Evolutionary conservation across 2,888 invertebrate genomes (phyloP).

Genomic region (Synanthedon andrenaeformis): DNA sequence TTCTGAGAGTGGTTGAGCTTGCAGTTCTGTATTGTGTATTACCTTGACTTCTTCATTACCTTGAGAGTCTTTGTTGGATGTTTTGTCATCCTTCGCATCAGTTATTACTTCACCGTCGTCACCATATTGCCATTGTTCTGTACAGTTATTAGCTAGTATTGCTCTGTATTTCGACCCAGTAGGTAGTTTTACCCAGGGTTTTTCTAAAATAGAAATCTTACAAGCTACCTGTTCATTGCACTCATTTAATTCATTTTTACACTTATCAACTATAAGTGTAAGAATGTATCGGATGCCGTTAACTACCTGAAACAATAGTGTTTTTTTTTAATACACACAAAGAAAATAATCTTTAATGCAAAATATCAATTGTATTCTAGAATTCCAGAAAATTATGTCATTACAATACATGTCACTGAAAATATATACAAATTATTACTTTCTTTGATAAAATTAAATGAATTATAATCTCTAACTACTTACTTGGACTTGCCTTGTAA

Average conservation of each 20-base stretch:
- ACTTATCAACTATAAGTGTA: constrained; percentile 61
- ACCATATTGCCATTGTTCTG: constrained; percentile 63
- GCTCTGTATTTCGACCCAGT: constrained; percentile 72
- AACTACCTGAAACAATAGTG: constrained; percentile 57
- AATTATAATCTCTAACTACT: background rate
- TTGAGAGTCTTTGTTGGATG: constrained; percentile 26
- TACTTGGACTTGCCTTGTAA: constrained; percentile 71
- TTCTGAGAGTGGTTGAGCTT: constrained; percentile 29
- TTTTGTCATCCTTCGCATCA: constrained; percentile 15
- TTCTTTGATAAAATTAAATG: too few species aligned
- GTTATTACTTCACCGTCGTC: constrained; percentile 39
- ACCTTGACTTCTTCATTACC: constrained; percentile 40
- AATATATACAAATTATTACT: too few species aligned
- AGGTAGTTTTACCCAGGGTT: constrained; percentile 72
- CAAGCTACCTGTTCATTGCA: constrained; percentile 59
- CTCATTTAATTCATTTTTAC: constrained; percentile 31
- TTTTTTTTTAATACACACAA: constrained; percentile 6
- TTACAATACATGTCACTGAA: too few species aligned
- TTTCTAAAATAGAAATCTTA: constrained; percentile 73
- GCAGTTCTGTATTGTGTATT: constrained; percentile 31
- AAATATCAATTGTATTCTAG: background rate
- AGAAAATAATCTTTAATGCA: background rate
- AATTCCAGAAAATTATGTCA: too few species aligned
- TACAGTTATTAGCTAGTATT: constrained; percentile 76
- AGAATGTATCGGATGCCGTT: constrained; percentile 72